Percentiles rank a stretch among this genome's conserved stretches.
phyloP scores from a whole-genome alignment of 1,140 invertebrate genomes.

The Triops cancriformis region DNA sequence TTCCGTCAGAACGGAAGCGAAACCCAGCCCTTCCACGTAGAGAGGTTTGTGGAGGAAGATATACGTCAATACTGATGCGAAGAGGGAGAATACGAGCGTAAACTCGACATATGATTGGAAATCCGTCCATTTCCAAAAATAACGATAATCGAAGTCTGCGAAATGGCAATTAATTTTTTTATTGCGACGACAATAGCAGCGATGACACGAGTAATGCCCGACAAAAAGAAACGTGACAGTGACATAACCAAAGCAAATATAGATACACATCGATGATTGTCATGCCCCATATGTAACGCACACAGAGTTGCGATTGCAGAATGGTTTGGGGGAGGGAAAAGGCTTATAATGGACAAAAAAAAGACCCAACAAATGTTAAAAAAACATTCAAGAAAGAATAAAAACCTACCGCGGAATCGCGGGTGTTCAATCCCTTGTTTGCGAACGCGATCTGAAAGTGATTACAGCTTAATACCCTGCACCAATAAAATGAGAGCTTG shows the following conservation, averaged over 20 bases:
- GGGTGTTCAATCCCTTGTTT: background rate
- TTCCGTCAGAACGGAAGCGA: conserved; percentile 90
- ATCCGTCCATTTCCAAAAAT: conserved; percentile 99
- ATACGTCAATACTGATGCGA: conserved; percentile 77
- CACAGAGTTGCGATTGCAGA: background rate
- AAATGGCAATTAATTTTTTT: conserved; percentile 33
- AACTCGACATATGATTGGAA: conserved; percentile 94
- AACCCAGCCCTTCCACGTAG: conserved; percentile 83
- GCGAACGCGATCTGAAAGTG: conserved; percentile 2
- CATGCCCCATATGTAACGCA: background rate
- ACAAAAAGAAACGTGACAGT: conserved; percentile 23
- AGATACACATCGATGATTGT: background rate
- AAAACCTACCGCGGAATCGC: conserved; percentile 8
- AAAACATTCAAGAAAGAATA: background rate
- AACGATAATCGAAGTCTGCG: conserved; percentile 76
- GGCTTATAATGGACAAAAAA: background rate
- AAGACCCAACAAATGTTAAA: background rate
- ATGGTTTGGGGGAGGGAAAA: background rate
- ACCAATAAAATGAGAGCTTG: background rate
- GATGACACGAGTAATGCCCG: conserved; percentile 22
- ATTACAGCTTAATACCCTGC: background rate
- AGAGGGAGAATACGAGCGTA: conserved; percentile 72
- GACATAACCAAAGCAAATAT: background rate
- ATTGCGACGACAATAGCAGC: background rate
- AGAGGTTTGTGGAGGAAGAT: conserved; percentile 67